A percentile compares a stretch with the other conserved stretches of the same genome.
phyloP scores from a whole-genome alignment of 1,140 invertebrate species.

The Ephestia elutella region DNA sequence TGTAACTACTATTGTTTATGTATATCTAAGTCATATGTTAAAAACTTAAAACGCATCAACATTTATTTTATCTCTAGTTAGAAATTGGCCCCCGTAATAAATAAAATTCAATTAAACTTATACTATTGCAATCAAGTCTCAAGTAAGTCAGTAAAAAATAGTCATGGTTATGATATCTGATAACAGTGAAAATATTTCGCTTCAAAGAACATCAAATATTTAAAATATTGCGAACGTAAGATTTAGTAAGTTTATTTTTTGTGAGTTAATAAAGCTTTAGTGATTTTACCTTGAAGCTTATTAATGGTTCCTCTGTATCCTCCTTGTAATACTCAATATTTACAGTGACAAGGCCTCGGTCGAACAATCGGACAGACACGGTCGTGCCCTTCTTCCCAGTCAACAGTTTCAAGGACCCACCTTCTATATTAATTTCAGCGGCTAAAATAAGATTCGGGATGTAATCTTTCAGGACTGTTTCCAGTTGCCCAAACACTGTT shows the following conservation, averaged over 20 bases:
- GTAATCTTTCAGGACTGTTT: conserved; percentile 80
- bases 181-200: too few relatives aligned
- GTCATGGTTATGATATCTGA: too few relatives aligned
- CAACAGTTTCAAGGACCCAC: conserved; percentile 80
- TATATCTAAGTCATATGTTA: too few relatives aligned
- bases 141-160: too few relatives aligned
- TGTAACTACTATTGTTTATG: too few relatives aligned
- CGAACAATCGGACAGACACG: conserved; percentile 82
- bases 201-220: too few relatives aligned
- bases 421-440: conserved; percentile 77
- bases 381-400: conserved; percentile 80
- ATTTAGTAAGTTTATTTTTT: neutral
- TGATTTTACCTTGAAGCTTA: conserved; percentile 80
- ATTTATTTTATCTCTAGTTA: too few relatives aligned
- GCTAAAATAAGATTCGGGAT: conserved; percentile 79
- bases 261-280: neutral
- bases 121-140: too few relatives aligned
- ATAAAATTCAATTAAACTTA: too few relatives aligned
- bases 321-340: conserved; percentile 88
- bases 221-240: too few relatives aligned
- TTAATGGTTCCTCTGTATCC: conserved; percentile 80
- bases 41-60: too few relatives aligned
- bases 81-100: too few relatives aligned
- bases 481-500: conserved; percentile 78
- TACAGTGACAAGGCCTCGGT: conserved; percentile 82